A percentile compares a stretch with the other conserved stretches of the same genome.
phyloP scores from a whole-genome alignment of 2,113 vertebrate genomes.

The Barbus barbus region DNA sequence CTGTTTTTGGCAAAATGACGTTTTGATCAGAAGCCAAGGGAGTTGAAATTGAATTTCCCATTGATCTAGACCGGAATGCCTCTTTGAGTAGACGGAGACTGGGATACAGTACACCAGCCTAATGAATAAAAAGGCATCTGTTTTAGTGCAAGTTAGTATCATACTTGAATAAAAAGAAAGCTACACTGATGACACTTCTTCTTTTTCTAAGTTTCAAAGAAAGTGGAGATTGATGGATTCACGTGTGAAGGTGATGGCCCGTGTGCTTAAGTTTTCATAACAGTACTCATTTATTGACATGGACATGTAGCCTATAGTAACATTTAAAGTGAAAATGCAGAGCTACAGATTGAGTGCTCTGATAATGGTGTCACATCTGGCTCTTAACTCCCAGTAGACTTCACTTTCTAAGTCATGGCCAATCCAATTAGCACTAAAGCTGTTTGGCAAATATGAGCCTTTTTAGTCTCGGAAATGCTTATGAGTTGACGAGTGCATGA shows the following conservation, averaged over 20 bases:
- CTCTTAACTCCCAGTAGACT: neutral
- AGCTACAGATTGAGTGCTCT: neutral
- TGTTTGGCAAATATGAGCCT: neutral
- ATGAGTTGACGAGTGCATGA: neutral
- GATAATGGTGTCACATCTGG: neutral
- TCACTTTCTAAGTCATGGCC: neutral
- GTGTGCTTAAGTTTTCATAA: neutral
- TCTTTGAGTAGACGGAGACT: neutral
- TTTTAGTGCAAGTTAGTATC: conserved; percentile 18
- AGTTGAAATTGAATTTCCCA: conserved; percentile 43
- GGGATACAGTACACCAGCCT: conserved; percentile 12
- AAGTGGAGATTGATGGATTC: neutral
- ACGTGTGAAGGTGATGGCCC: neutral
- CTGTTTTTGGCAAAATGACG: conserved; percentile 1
- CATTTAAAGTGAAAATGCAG: neutral
- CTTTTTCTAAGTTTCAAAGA: neutral
- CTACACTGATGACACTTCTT: neutral
- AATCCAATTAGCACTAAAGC: neutral
- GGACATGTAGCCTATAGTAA: neutral
- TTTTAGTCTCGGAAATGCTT: conserved; percentile 2
- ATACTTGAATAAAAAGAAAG: neutral
- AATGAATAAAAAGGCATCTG: conserved; percentile 38
- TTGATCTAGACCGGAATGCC: conserved; percentile 45
- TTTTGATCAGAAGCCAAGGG: conserved; percentile 30
- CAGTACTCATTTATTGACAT: neutral